Evolutionary conservation across 1,140 invertebrate species (phyloP).

Genomic region (Leptestheria dahalacensis): DNA sequence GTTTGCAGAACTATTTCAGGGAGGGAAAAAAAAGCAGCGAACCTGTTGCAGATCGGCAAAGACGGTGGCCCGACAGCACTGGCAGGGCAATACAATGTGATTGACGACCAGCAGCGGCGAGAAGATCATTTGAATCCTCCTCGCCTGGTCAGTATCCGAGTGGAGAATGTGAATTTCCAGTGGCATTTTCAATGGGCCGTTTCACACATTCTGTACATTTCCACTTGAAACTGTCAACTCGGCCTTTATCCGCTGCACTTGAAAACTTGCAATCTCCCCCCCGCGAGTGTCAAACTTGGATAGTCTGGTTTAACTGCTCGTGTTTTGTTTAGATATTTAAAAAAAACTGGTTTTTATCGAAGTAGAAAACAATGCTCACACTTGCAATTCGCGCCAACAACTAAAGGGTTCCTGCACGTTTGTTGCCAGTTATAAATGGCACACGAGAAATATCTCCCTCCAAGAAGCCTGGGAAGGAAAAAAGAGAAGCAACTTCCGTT

Average conservation of each 20-base stretch:
- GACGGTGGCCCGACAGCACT: neutral
- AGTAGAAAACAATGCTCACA: no score
- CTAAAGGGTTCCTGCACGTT: neutral
- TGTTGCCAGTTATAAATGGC: neutral
- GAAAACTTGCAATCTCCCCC: neutral
- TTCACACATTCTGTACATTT: neutral
- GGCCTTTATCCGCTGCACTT: neutral
- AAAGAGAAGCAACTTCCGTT: neutral
- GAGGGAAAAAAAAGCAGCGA: neutral
- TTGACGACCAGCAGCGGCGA: neutral
- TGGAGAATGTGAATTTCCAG: neutral
- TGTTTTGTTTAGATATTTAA: no score
- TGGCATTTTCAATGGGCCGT: neutral
- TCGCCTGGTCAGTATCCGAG: neutral
- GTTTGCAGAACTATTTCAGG: neutral
- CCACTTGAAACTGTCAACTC: neutral
- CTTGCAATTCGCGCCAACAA: neutral
- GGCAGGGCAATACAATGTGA: neutral
- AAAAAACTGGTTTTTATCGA: no score
- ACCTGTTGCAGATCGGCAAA: neutral
- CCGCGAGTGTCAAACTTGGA: no score
- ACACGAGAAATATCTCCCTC: neutral
- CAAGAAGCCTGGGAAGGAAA: neutral
- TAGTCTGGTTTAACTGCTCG: no score
- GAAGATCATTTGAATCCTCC: neutral